Conservation (phyloP, 2,113 vertebrate genomes). For the Bubo bubo region DNA sequence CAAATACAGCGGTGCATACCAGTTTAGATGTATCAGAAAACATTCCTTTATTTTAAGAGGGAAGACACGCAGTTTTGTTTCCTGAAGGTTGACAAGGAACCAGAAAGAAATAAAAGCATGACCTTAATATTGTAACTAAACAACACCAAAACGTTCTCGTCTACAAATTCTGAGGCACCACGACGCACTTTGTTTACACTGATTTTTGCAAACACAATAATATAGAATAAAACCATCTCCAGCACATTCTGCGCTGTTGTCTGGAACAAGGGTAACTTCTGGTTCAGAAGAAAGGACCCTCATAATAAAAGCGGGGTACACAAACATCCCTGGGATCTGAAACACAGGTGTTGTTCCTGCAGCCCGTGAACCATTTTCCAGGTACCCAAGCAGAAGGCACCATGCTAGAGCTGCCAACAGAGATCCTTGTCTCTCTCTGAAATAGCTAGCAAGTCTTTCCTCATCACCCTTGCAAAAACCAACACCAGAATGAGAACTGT, state of each 20-base stretch:
- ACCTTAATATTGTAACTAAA: not conserved
- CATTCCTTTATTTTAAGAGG: not conserved
- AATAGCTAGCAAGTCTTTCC: not conserved
- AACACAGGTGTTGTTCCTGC: not conserved
- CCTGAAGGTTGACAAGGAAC: not conserved
- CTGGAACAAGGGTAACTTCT: not conserved
- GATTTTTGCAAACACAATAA: not conserved
- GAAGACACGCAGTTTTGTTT: rapidly evolving
- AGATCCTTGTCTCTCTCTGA: not conserved
- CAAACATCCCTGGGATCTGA: not conserved
- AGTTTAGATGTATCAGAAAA: not conserved
- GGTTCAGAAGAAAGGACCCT: not conserved
- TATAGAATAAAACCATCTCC: not conserved
- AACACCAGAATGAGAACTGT: not conserved
- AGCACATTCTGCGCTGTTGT: not conserved
- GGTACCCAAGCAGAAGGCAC: not conserved
- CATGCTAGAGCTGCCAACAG: not conserved
- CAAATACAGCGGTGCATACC: not conserved
- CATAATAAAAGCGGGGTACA: not conserved
- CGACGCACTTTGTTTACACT: not conserved
- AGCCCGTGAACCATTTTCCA: not conserved
- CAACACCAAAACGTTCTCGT: not conserved
- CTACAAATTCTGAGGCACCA: not conserved
- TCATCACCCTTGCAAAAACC: not conserved
- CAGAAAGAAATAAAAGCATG: not conserved